These are phyloP conservation scores for Tinamus guttatus DNA, from an alignment of 2,113 vertebrate species.

Conservation along the genomic window DNA sequence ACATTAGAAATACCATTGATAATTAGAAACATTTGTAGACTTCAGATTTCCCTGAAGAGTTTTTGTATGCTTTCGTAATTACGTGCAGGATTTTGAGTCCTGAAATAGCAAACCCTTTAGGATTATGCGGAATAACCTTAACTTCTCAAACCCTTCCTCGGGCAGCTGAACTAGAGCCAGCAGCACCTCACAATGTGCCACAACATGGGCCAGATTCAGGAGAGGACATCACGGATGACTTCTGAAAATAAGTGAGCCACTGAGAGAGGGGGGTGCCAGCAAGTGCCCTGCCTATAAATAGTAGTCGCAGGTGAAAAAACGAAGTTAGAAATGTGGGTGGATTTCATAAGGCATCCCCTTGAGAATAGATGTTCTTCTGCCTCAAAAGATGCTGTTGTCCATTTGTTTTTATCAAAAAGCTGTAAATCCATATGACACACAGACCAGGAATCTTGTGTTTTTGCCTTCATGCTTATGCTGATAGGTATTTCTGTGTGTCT, in stretches of 20 bases:
- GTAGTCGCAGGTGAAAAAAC: background rate
- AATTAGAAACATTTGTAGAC: background rate
- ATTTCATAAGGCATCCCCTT: background rate
- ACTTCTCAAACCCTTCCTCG: background rate
- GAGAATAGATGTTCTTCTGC: background rate
- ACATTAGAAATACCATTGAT: background rate
- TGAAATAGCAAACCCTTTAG: background rate
- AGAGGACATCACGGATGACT: background rate
- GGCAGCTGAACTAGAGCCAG: background rate
- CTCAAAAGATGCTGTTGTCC: background rate
- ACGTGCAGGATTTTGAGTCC: background rate
- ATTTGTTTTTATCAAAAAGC: background rate
- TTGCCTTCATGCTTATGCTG: accelerated
- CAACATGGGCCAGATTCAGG: background rate
- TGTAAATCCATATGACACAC: background rate
- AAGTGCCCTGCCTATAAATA: background rate
- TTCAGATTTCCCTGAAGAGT: background rate
- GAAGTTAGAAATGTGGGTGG: background rate
- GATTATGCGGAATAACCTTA: background rate
- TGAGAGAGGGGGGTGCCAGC: background rate
- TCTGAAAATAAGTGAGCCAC: background rate
- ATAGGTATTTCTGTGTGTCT: background rate
- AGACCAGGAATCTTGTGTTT: background rate
- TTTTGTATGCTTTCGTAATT: background rate
- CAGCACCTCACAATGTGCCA: background rate